Evolutionary conservation across 2,888 invertebrate species (phyloP).

Genomic region (Phania funesta): DNA sequence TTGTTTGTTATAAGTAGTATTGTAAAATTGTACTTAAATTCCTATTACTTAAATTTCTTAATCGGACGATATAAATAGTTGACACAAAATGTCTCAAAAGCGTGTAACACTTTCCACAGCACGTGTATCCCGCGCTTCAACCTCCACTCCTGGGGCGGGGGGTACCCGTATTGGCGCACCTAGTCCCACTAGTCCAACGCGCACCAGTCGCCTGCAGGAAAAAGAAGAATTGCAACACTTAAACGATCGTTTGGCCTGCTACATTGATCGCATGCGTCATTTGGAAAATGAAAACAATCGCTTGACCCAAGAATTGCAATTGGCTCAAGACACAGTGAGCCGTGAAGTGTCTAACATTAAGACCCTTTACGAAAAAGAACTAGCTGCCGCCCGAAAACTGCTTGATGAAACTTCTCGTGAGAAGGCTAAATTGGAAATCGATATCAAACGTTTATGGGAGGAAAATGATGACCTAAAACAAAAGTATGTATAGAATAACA

Average conservation of each 20-base stretch:
- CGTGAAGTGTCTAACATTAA: slow-evolving; percentile 95
- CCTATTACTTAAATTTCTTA: not conserved
- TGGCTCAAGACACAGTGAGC: slow-evolving; percentile 91
- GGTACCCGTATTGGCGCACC: slow-evolving; percentile 72
- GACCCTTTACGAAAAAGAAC: slow-evolving; percentile 94
- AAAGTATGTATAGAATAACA: slow-evolving; percentile 80
- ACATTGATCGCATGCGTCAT: slow-evolving; percentile 96
- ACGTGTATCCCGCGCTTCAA: slow-evolving; percentile 77
- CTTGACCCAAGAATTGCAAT: slow-evolving; percentile 89
- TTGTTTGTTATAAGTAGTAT: slow-evolving; percentile 17
- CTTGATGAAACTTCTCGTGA: slow-evolving; percentile 96
- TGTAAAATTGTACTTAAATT: slow-evolving; percentile 44
- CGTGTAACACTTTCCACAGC: slow-evolving; percentile 75
- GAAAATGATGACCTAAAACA: slow-evolving; percentile 92
- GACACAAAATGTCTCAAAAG: slow-evolving; percentile 74
- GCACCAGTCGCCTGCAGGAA: slow-evolving; percentile 94
- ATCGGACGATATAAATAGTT: slow-evolving; percentile 6
- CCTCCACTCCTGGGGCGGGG: slow-evolving; percentile 75
- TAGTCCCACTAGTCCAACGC: slow-evolving; percentile 91
- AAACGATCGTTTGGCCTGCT: slow-evolving; percentile 97
- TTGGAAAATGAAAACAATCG: slow-evolving; percentile 95
- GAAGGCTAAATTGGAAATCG: slow-evolving; percentile 96
- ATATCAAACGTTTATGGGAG: slow-evolving; percentile 91
- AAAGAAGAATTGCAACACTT: slow-evolving; percentile 96
- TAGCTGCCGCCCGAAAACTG: slow-evolving; percentile 93